Percentiles rank a stretch among this genome's conserved stretches.
phyloP scores from a whole-genome alignment of 1,140 invertebrate species.

The Drosophila punjabiensis region DNA sequence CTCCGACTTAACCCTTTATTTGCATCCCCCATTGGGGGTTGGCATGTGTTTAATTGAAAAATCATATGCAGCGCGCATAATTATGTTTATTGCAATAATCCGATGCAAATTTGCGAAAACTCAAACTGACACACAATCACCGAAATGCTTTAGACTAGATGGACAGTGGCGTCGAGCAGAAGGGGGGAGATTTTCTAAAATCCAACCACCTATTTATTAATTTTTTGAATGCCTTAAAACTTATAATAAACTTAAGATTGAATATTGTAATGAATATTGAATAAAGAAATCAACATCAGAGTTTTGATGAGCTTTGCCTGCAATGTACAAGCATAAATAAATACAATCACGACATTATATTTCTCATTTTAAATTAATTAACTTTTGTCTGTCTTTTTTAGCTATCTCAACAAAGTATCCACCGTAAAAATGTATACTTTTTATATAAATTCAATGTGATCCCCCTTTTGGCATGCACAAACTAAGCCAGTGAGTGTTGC shows the following conservation, averaged over 20 bases:
- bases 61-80: constrained; percentile 84
- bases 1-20: constrained; percentile 64
- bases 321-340: not conserved
- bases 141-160: constrained; percentile 62
- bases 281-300: too few species aligned
- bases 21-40: constrained; percentile 55
- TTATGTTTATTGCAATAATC: constrained; percentile 85
- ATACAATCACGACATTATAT: not conserved
- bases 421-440: not conserved
- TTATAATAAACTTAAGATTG: too few species aligned
- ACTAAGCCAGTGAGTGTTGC: not conserved
- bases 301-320: too few species aligned
- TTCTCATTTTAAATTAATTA: too few species aligned
- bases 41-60: constrained; percentile 84
- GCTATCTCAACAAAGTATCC: not conserved
- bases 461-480: not conserved
- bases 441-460: not conserved
- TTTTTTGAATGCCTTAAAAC: too few species aligned
- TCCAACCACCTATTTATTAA: too few species aligned
- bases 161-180: constrained; percentile 10
- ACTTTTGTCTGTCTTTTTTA: not conserved
- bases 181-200: not conserved
- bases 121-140: constrained; percentile 72
- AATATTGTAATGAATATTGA: too few species aligned
- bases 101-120: constrained; percentile 78